Conservation (phyloP, 2,797 vertebrate species). For the Urosaurus nigricauda region DNA sequence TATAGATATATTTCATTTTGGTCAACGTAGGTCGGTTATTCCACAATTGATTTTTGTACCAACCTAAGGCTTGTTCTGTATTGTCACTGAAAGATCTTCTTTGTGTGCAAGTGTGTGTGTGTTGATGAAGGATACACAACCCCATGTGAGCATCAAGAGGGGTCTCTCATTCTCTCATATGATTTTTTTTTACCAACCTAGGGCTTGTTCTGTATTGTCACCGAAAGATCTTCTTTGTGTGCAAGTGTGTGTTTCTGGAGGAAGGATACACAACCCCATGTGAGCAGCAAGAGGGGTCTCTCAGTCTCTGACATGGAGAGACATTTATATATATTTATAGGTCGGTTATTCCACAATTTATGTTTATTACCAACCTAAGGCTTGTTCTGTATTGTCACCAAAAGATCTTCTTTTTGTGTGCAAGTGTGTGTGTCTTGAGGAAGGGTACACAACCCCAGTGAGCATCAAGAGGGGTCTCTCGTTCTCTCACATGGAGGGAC, state of each 20-base stretch:
- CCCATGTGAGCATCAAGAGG: constrained; percentile 79
- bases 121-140: constrained; percentile 34
- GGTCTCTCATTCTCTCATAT: no score
- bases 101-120: constrained; percentile 39
- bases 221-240: no score
- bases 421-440: not conserved
- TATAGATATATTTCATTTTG: no score
- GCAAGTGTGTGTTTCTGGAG: no score
- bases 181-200: constrained; percentile 55
- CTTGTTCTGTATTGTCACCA: no score
- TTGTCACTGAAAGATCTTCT: no score
- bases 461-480: constrained; percentile 64
- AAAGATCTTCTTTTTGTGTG: constrained; percentile 44
- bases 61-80: no score
- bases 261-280: no score
- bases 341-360: constrained; percentile 89
- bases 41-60: constrained; percentile 87
- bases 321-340: no score
- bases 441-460: constrained; percentile 72
- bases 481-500: no score
- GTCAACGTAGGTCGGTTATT: constrained; percentile 95
- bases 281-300: constrained; percentile 61
- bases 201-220: no score
- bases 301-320: no score
- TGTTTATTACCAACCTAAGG: constrained; percentile 80